These are phyloP conservation scores for Octomys mimax DNA, from an alignment of 2,797 vertebrate species.

Conservation along the genomic window DNA sequence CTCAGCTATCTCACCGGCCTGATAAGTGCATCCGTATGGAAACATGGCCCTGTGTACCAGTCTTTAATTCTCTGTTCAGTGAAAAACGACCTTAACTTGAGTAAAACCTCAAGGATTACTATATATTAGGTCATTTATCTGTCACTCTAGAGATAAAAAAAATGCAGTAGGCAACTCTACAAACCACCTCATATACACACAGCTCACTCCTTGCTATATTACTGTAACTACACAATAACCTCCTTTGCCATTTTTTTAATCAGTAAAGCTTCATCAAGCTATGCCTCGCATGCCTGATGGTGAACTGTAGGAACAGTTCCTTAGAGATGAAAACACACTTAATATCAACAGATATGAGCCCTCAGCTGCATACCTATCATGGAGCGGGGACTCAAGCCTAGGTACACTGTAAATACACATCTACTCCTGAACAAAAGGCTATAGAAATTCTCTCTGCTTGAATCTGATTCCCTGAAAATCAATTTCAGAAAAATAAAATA, in stretches of 20 bases:
- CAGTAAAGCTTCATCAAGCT: conserved; percentile 39
- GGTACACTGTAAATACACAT: not conserved
- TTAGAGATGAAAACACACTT: conserved; percentile 17
- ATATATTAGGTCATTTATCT: conserved; percentile 50
- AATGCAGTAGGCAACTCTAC: conserved; percentile 33
- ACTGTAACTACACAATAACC: not conserved
- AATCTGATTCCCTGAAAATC: conserved; percentile 48
- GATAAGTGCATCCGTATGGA: not conserved
- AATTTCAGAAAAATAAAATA: conserved; percentile 29
- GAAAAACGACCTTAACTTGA: conserved; percentile 52
- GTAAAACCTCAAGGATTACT: conserved; percentile 52
- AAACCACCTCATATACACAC: not conserved
- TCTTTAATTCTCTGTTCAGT: conserved; percentile 28
- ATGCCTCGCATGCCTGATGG: not conserved
- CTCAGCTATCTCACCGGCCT: too few species aligned
- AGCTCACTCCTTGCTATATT: not conserved
- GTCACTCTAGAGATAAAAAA: conserved; percentile 41
- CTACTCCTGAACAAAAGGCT: conserved; percentile 45
- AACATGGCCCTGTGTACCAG: not conserved
- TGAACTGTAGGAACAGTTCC: not conserved
- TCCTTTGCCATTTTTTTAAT: conserved; percentile 2
- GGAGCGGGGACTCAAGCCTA: not conserved
- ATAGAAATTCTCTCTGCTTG: conserved; percentile 24
- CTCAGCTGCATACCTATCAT: not conserved
- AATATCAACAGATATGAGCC: not conserved